Evolutionary conservation across 2,113 vertebrate species (phyloP).

Genomic region (Perca flavescens): DNA sequence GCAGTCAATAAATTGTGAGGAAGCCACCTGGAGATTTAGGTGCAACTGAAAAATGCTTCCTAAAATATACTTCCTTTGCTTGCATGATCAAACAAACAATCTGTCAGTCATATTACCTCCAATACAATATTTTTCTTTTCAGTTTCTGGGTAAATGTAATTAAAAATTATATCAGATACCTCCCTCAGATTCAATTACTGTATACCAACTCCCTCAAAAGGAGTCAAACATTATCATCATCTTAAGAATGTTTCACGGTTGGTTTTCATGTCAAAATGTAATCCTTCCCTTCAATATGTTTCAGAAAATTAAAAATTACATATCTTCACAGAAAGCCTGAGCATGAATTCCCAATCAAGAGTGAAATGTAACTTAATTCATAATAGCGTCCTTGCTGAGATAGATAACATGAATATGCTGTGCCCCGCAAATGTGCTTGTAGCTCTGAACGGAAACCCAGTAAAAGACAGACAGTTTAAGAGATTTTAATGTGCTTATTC

Average conservation of each 20-base stretch:
- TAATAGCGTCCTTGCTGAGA: constrained; percentile 44
- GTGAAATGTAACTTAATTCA: constrained; percentile 61
- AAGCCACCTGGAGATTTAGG: constrained; percentile 24
- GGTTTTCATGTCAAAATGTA: constrained; percentile 59
- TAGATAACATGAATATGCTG: constrained; percentile 62
- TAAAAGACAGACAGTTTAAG: constrained; percentile 79
- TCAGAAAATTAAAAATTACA: constrained; percentile 67
- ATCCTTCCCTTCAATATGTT: constrained; percentile 52
- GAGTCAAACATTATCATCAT: constrained; percentile 33
- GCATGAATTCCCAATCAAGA: constrained; percentile 65
- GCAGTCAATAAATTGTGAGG: constrained; percentile 12
- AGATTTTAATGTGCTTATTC: constrained; percentile 85
- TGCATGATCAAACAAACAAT: constrained; percentile 45
- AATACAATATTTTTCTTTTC: constrained; percentile 26
- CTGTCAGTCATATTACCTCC: constrained; percentile 45
- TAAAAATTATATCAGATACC: constrained; percentile 39
- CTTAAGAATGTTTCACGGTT: constrained; percentile 52
- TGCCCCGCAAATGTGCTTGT: constrained; percentile 42
- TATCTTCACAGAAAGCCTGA: constrained; percentile 66
- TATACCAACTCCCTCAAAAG: constrained; percentile 41
- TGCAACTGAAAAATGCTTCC: constrained; percentile 27
- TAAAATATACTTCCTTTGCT: constrained; percentile 41
- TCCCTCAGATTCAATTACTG: constrained; percentile 35
- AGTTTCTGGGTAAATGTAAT: constrained; percentile 45
- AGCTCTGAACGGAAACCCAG: constrained; percentile 55